Conservation (phyloP, 35 echinoderm and acorn worm genomes). For the Ophiothrix spiculata region DNA sequence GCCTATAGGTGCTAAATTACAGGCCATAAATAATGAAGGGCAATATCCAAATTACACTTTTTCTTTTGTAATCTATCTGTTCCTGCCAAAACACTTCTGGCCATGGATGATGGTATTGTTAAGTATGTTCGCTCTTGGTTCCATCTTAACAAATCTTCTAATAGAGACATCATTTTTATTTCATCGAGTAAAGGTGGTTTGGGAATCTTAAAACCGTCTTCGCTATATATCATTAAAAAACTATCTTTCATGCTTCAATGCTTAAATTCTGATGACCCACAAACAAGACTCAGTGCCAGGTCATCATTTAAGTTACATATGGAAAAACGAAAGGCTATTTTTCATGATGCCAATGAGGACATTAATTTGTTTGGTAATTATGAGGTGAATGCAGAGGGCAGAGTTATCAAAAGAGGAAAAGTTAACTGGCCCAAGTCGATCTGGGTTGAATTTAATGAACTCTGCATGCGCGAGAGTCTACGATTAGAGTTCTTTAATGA, state of each 20-base stretch:
- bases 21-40: not conserved
- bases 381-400: not conserved
- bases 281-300: not conserved
- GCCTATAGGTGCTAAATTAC: not conserved
- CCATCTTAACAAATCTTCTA: not conserved
- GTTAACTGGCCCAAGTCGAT: not conserved
- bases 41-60: not conserved
- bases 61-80: not conserved
- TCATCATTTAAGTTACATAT: slow-evolving; percentile 10
- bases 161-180: slow-evolving; percentile 18
- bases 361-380: not conserved
- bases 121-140: not conserved
- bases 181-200: not conserved
- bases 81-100: not conserved
- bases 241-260: not conserved
- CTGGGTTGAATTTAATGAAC: slow-evolving; percentile 1
- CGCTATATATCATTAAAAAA: not conserved
- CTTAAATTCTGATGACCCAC: slow-evolving; percentile 12
- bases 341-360: not conserved
- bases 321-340: not conserved
- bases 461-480: not conserved
- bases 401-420: not conserved
- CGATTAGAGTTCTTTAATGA: not conserved
- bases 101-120: not conserved
- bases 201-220: not conserved